phyloP scores from a whole-genome alignment of 2,113 vertebrate species.

The Myotis yumanensis region DNA sequence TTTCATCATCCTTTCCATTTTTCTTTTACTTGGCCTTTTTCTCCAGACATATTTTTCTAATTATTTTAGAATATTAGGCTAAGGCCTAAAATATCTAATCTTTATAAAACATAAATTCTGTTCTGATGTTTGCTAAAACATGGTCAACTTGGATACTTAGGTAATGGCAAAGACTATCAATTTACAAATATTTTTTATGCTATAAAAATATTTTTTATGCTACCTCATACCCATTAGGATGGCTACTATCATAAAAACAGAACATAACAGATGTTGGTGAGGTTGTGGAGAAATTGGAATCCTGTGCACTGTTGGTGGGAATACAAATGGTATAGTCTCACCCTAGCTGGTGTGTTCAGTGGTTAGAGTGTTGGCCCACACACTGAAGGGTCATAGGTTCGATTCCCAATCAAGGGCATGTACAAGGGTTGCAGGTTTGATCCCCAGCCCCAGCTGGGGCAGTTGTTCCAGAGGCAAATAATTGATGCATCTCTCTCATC shows the following conservation, averaged over 20 bases:
- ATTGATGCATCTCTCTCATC: too few relatives aligned
- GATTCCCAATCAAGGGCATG: too few relatives aligned
- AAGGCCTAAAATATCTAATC: background rate
- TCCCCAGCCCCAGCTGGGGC: too few relatives aligned
- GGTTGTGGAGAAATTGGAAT: background rate
- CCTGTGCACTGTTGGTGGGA: background rate
- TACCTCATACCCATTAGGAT: background rate
- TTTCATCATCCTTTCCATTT: background rate
- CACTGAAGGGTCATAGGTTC: too few relatives aligned
- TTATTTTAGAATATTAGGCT: background rate
- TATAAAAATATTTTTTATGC: constrained; percentile 15
- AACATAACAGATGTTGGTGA: background rate
- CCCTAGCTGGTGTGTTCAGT: too few relatives aligned
- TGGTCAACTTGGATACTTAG: background rate
- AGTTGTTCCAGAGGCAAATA: too few relatives aligned
- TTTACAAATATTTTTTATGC: constrained; percentile 6
- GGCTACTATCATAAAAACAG: background rate
- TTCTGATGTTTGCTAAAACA: background rate
- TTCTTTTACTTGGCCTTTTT: background rate
- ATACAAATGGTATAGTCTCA: background rate
- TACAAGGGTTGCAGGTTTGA: too few relatives aligned
- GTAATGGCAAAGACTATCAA: background rate
- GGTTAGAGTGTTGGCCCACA: too few relatives aligned
- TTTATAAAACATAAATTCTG: background rate
- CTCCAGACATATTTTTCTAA: background rate